Evolutionary conservation across 2,797 vertebrate genomes (phyloP).

Genomic region (Spinus olivaceus): DNA sequence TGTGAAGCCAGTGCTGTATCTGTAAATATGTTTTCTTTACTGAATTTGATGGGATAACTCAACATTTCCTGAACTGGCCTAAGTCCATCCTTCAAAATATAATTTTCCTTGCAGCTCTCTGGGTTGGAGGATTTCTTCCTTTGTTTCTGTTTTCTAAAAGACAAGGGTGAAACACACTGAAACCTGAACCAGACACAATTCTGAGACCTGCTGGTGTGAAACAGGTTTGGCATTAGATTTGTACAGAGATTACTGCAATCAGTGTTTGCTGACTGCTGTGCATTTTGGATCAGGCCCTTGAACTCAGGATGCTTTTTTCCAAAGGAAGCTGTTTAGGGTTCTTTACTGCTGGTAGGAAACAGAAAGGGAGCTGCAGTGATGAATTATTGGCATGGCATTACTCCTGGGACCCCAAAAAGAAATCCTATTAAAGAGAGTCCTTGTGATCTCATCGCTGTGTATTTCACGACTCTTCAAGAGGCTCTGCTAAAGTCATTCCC

Average conservation of each 20-base stretch:
- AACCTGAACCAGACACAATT: background rate
- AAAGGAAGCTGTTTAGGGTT: constrained; percentile 29
- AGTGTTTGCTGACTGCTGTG: constrained; percentile 16
- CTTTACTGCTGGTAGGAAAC: constrained; percentile 38
- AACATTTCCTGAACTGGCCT: constrained; percentile 26
- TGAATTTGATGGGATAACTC: constrained; percentile 35
- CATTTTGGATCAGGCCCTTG: background rate
- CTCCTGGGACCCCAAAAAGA: constrained; percentile 45
- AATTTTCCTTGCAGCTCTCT: background rate
- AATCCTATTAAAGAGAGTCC: constrained; percentile 54
- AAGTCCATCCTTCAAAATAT: constrained; percentile 48
- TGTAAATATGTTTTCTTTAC: constrained; percentile 33
- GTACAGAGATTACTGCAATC: background rate
- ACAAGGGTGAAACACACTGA: background rate
- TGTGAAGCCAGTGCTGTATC: background rate
- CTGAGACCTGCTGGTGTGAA: background rate
- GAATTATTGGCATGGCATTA: constrained; percentile 41
- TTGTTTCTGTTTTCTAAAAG: background rate
- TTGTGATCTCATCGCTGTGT: constrained; percentile 42
- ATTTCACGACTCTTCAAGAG: constrained; percentile 47
- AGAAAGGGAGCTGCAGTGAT: constrained; percentile 27
- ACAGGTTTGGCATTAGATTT: background rate
- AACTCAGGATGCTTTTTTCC: background rate
- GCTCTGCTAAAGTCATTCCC: constrained; percentile 56
- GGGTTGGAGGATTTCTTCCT: background rate